Evolutionary conservation across 2,888 invertebrate species (phyloP), one percentile per base, ranked within the genome.

Genomic region (Caenorhabditis macrosperma): DNA sequence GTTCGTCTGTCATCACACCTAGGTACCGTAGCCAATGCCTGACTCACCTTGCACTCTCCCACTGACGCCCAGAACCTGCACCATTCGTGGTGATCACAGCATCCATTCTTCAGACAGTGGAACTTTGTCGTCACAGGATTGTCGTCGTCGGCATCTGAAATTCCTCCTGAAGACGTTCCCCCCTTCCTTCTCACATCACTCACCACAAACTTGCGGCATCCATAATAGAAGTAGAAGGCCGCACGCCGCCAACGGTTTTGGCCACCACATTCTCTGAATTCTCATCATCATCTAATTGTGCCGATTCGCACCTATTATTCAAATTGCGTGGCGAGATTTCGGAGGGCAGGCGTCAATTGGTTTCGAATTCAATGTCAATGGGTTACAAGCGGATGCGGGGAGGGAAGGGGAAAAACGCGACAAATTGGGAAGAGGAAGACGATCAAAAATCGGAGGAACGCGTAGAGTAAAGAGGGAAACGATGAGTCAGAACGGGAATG

Each of bases 21-120:
- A n/a, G n/a, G n/a, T n/a, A n/a, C n/a, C n/a, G 38, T 26, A 67
- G 28, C 15, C n/a, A 26, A 2, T 2, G 7, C 15, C 0, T 60
- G 12, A 17, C 61, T 68, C 24, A 82, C 82, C 55, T 82, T 82
- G 52, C 89, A 89, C 52, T 89, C 89, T 30, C 88, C 89, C 46
- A 90, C 89, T 1, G 87, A 86, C 12, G 90, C 85, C 90, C 90
- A 90, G 54, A 85, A 85, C n/a, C 83, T 44, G 50, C 85, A 85
- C 90, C 90, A 90, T 69, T 90, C 90, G 77, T 90, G 90, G 66
- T 90, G 90, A 83, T 90, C 90, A 66, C 90, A 90, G 74, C 90
- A 90, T 1, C 89, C 89, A 75, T 88, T 89, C 41, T 83, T 54
- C 6, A 84, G 77, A 46, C 90, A 90, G 46, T 90, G 88, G 82